phyloP scores from a whole-genome alignment of 2,113 vertebrate species.

The Anhinga rufa region DNA sequence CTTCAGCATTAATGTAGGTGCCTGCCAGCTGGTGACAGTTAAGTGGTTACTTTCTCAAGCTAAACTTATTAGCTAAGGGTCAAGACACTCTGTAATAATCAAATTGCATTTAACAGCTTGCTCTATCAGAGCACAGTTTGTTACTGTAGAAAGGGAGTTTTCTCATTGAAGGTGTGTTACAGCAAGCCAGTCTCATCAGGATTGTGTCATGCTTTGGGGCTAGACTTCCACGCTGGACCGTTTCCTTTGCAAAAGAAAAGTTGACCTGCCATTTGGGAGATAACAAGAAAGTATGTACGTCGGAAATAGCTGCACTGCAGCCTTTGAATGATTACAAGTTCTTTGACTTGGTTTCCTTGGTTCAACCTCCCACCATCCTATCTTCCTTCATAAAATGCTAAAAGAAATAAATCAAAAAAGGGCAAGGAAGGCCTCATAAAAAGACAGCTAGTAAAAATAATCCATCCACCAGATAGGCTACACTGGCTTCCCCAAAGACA shows the following conservation, averaged over 20 bases:
- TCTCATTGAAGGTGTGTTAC: background rate
- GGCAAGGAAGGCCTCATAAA: background rate
- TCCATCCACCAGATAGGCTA: background rate
- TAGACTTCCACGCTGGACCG: background rate
- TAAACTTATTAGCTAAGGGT: slow-evolving; percentile 32
- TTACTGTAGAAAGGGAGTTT: background rate
- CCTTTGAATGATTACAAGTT: background rate
- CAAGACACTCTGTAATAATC: background rate
- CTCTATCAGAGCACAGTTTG: background rate
- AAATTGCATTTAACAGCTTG: background rate
- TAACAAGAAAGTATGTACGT: background rate
- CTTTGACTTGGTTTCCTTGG: background rate
- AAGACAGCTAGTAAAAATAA: background rate
- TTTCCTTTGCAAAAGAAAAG: background rate
- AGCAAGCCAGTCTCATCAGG: background rate
- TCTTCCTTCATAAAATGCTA: background rate
- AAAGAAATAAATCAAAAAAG: background rate
- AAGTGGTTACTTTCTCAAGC: slow-evolving; percentile 19
- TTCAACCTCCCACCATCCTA: background rate
- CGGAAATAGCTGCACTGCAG: background rate
- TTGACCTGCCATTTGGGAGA: background rate
- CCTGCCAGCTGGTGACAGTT: slow-evolving; percentile 50
- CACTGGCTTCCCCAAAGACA: background rate
- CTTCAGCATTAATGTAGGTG: slow-evolving; percentile 11
- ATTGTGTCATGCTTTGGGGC: background rate